Conservation (phyloP, 2,888 invertebrate species). For the Tetheella fluctuosa region DNA sequence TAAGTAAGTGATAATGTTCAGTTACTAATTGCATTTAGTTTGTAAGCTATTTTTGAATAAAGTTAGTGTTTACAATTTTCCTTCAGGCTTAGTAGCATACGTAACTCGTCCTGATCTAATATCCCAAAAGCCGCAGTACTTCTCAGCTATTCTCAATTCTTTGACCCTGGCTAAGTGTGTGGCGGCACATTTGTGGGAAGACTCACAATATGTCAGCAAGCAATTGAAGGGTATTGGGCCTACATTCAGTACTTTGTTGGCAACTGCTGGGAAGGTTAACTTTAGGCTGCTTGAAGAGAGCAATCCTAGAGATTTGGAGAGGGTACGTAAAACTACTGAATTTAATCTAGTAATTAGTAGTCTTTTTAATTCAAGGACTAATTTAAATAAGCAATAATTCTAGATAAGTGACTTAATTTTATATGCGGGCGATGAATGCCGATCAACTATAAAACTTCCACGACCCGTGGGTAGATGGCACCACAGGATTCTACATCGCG, state of each 20-base stretch:
- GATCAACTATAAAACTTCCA: too few species aligned
- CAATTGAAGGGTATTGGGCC: constrained; percentile 90
- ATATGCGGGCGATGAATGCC: too few species aligned
- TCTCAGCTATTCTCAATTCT: constrained; percentile 83
- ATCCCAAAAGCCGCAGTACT: constrained; percentile 62
- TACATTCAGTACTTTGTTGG: constrained; percentile 85
- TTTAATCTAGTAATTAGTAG: too few species aligned
- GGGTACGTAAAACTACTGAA: constrained; percentile 65
- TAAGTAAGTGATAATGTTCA: too few species aligned
- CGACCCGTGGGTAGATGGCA: too few species aligned
- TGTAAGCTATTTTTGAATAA: too few species aligned
- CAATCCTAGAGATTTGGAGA: constrained; percentile 89
- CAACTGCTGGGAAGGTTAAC: constrained; percentile 86
- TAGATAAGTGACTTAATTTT: too few species aligned
- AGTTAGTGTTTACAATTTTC: not conserved
- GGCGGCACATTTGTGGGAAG: constrained; percentile 88
- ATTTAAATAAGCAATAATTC: too few species aligned
- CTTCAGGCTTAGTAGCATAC: constrained; percentile 84
- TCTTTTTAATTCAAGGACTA: too few species aligned
- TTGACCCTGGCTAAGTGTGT: constrained; percentile 87
- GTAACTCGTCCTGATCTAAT: constrained; percentile 68
- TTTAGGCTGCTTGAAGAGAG: constrained; percentile 86
- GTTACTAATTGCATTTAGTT: too few species aligned
- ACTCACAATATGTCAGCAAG: constrained; percentile 86
- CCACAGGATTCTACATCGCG: too few species aligned